Base-by-base conservation (phyloP, 2,797 vertebrate species). In the Eutrigla gurnardus region DNA sequence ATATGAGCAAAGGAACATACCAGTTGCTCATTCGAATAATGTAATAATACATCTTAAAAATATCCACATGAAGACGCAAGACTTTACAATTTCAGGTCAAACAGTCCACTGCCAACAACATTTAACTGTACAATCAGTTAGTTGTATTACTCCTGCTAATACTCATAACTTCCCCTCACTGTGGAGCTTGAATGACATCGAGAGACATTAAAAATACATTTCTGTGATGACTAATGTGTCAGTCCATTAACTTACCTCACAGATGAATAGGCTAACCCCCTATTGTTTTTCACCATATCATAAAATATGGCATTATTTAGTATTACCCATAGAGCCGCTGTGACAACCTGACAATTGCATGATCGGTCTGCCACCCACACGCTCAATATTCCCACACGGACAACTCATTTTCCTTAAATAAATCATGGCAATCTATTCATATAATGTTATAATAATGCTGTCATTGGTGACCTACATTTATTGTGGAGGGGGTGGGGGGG, bases 401-500 rank as follows among this genome's bases (percentile, higher is more conserved):
- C 47, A 78, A 77, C 63, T 75, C 1, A 62, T 86, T 88, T 88
- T 73, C 53, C 46, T 66, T 33, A 66, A 73, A 80, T 70, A 80
- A 83, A 77, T 77, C 77, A 84, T 46, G 50, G 55, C 63, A 32
- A 76, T 89, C 67, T 83, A 83, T 89, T 81, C 65, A 70, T 75
- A 86, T 80, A 32, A 86, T 57, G 76, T 89, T 84, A 69, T 88
- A 87, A 88, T 90, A 92, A 90, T 75, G 61, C 85, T 92, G 92
- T 92, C 88, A 84, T 67, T 81, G 90, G 80, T 91, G 85, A 90
- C 82, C 63, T 92, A 92, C 87, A 89, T 94, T 89, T 88, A 43
- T 55, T 81, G 73, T 74, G 88, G 92, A 87, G 93, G 86, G 82
- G 82, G 73, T 74, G 88, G 92, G 82, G 73, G 75, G 88, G 92